Percentiles rank a stretch among this genome's conserved stretches.
Conservation (phyloP, 1,140 invertebrate genomes). For the Drosophila pseudoananassae region DNA sequence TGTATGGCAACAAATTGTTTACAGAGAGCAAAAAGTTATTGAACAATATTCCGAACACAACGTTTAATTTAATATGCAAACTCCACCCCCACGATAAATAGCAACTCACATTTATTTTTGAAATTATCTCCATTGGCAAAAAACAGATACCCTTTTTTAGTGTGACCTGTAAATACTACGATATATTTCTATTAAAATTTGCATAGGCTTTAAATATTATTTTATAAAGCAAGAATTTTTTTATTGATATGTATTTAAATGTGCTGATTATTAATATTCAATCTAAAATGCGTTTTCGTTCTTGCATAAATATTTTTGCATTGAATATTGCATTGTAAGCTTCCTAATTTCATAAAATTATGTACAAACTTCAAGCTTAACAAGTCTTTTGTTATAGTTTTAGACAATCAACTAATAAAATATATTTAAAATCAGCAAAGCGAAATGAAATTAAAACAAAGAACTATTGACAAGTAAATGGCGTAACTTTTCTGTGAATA, state of each 20-base stretch:
- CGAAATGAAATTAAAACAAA: conserved; percentile 44
- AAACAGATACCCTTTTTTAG: conserved; percentile 18
- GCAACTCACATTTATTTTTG: conserved; percentile 11
- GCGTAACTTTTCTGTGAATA: conserved; percentile 82
- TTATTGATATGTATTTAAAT: conserved; percentile 8
- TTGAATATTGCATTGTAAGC: conserved; percentile 18
- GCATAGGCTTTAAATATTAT: conserved; percentile 23
- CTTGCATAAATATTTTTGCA: conserved; percentile 11
- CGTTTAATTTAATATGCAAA: conserved; percentile 12
- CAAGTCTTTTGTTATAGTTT: conserved; percentile 77
- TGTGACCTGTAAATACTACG: conserved; percentile 34
- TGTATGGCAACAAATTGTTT: conserved; percentile 12
- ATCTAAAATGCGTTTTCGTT: conserved; percentile 12
- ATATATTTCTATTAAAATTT: conserved; percentile 12
- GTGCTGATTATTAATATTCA: conserved; percentile 16
- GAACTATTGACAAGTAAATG: conserved; percentile 78
- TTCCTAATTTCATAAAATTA: conserved; percentile 21
- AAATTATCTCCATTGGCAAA: neutral
- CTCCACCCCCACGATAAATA: conserved; percentile 5
- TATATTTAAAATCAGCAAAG: conserved; percentile 49
- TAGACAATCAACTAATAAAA: conserved; percentile 75
- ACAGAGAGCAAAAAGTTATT: conserved; percentile 5
- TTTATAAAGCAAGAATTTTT: conserved; percentile 17
- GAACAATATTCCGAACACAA: conserved; percentile 17
- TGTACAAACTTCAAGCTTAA: conserved; percentile 60